Evolutionary conservation across 2,888 invertebrate genomes (phyloP).

Genomic region (Corbicula japonica): DNA sequence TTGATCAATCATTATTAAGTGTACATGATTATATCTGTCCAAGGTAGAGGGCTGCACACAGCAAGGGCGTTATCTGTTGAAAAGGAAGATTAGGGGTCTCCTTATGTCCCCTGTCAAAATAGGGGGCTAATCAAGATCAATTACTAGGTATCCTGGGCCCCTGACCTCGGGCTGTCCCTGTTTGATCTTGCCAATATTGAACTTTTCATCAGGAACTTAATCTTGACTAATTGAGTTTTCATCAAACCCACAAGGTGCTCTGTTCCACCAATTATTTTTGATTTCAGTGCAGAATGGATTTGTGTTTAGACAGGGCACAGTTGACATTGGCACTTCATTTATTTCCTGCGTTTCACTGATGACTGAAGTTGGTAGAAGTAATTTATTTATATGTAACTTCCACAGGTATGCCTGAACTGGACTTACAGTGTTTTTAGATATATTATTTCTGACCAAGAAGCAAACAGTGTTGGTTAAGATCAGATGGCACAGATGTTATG

Average conservation of each 20-base stretch:
- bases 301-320: no score
- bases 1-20: no score
- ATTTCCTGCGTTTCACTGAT: no score
- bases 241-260: slow-evolving; percentile 18
- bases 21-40: slow-evolving; percentile 9
- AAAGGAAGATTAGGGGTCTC: slow-evolving; percentile 37
- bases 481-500: no score
- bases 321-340: no score
- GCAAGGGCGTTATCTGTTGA: slow-evolving; percentile 8
- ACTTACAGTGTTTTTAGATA: no score
- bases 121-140: slow-evolving; percentile 48
- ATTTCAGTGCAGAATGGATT: slow-evolving; percentile 6
- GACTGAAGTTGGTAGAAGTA: no score
- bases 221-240: slow-evolving; percentile 30
- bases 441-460: no score
- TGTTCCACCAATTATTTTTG: slow-evolving; percentile 14
- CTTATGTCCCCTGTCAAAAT: slow-evolving; percentile 35
- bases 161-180: slow-evolving; percentile 35
- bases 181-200: slow-evolving; percentile 39
- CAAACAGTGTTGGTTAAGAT: no score
- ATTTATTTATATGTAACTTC: no score
- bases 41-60: not conserved
- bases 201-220: slow-evolving; percentile 16
- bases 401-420: no score
- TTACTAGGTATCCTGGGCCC: slow-evolving; percentile 30